These are phyloP conservation scores for Hypsopygia costalis DNA, from an alignment of 2,888 invertebrate species.

Conservation along the genomic window DNA sequence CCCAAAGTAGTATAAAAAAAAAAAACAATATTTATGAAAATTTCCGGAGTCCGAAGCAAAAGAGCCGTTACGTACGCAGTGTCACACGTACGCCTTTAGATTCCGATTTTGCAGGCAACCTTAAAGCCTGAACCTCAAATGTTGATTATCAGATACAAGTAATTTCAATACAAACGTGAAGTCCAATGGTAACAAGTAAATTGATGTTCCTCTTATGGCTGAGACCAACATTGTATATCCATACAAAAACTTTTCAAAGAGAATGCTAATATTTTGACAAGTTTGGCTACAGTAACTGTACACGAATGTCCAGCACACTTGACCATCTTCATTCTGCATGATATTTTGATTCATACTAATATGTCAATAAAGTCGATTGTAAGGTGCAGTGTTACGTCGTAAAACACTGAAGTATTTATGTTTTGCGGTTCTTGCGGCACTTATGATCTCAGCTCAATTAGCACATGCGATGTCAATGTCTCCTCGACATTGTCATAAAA, in stretches of 20 bases:
- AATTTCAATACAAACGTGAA: no score
- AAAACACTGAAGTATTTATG: neutral
- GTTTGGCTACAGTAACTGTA: neutral
- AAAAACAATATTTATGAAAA: no score
- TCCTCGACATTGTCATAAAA: neutral
- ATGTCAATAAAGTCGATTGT: neutral
- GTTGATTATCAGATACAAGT: no score
- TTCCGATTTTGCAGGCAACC: no score
- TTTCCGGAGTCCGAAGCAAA: no score
- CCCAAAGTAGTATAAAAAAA: no score
- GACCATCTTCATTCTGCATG: neutral
- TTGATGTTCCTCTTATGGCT: no score
- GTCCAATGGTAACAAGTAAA: no score
- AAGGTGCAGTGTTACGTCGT: neutral
- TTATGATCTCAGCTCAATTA: constrained; percentile 1
- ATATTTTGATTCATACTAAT: neutral
- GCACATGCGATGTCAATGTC: constrained; percentile 4
- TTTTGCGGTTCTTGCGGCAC: neutral
- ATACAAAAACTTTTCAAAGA: neutral
- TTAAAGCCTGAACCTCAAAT: no score
- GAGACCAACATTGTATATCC: no score
- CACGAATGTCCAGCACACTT: neutral
- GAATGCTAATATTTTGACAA: constrained; percentile 1
- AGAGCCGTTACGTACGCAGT: no score
- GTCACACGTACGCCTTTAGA: no score